Conservation (phyloP, 2,888 invertebrate genomes). For the Eilema sororculum region DNA sequence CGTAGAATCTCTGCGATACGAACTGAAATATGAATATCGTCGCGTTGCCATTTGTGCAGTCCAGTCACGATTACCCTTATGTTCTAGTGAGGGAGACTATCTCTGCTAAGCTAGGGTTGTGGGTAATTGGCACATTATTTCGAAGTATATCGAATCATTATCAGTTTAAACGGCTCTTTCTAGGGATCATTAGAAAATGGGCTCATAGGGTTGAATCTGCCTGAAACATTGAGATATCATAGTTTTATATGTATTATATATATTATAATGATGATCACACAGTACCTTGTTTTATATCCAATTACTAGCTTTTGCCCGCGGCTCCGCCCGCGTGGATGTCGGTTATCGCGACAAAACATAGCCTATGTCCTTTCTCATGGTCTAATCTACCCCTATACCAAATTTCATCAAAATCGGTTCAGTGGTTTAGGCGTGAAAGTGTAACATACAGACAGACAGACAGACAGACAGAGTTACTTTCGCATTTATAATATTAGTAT, state of each 20-base stretch:
- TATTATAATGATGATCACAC: too few species aligned
- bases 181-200: background rate
- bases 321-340: too few species aligned
- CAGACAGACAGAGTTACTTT: too few species aligned
- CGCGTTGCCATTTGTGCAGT: constrained; percentile 59
- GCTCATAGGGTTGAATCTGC: background rate
- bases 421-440: too few species aligned
- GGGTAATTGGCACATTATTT: constrained; percentile 36
- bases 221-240: background rate
- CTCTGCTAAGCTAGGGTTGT: constrained; percentile 33
- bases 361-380: too few species aligned
- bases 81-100: constrained; percentile 42
- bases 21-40: constrained; percentile 74
- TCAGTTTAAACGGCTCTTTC: background rate
- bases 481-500: too few species aligned
- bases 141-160: constrained; percentile 22
- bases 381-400: too few species aligned
- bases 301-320: too few species aligned
- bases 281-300: too few species aligned
- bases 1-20: constrained; percentile 65
- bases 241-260: background rate
- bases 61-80: constrained; percentile 65
- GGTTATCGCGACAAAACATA: too few species aligned
- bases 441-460: too few species aligned
- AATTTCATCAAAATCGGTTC: too few species aligned